Percentiles rank a stretch among this genome's conserved stretches.
Evolutionary conservation across 2,797 vertebrate species (phyloP).

Genomic region (Gastrophryne carolinensis): DNA sequence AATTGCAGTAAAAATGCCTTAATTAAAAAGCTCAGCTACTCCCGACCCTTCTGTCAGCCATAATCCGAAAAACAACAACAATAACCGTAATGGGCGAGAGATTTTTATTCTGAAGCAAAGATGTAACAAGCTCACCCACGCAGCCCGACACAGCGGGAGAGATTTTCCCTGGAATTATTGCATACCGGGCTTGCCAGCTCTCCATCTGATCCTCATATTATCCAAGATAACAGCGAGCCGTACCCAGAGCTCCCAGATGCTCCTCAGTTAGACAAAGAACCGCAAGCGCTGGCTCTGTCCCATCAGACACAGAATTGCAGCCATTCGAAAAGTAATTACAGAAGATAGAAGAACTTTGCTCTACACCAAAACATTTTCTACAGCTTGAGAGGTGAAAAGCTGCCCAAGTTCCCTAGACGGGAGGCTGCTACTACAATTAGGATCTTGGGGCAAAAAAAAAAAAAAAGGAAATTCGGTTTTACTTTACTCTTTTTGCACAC

Average conservation of each 20-base stretch:
- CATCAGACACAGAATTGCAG: background rate
- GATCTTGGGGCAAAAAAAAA: too few relatives aligned
- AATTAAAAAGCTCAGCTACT: background rate
- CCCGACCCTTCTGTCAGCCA: background rate
- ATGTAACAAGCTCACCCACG: slow-evolving; percentile 33
- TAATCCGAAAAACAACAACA: background rate
- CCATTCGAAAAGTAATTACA: too few relatives aligned
- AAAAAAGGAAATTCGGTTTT: too few relatives aligned
- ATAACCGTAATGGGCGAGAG: background rate
- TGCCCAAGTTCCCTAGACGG: too few relatives aligned
- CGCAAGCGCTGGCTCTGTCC: background rate
- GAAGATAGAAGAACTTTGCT: too few relatives aligned
- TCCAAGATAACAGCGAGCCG: slow-evolving; percentile 22
- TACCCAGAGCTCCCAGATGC: background rate
- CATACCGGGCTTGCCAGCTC: background rate
- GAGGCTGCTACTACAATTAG: too few relatives aligned
- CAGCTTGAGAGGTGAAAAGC: too few relatives aligned
- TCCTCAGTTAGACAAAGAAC: background rate
- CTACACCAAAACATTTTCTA: too few relatives aligned
- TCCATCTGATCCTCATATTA: slow-evolving; percentile 37
- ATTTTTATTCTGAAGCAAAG: slow-evolving; percentile 7
- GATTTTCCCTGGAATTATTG: slow-evolving; percentile 11
- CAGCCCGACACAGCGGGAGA: slow-evolving; percentile 22
- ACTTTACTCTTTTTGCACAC: too few relatives aligned
- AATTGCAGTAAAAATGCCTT: background rate